These are phyloP conservation scores for Sebastes flavidus DNA, from an alignment of 2,797 vertebrate species.

Conservation along the genomic window DNA sequence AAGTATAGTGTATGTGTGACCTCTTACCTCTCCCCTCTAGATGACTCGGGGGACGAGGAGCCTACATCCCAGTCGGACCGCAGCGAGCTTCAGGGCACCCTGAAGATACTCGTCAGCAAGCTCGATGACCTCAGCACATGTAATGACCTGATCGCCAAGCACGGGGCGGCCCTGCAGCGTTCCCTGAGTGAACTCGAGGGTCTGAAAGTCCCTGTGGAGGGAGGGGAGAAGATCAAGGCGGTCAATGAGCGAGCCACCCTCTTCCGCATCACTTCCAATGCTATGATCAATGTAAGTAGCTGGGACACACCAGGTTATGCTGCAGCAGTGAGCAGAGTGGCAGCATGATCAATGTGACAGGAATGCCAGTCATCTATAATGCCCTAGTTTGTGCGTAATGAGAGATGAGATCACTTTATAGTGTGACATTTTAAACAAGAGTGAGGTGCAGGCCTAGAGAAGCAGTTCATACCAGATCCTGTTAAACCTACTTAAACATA, in stretches of 20 bases:
- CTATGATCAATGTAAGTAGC: conserved; percentile 98
- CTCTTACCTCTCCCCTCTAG: conserved; percentile 73
- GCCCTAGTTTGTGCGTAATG: conserved; percentile 21
- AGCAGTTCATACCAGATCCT: neutral
- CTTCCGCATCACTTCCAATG: conserved; percentile 99
- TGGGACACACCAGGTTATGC: neutral
- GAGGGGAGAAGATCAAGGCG: conserved; percentile 93
- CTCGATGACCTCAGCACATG: conserved; percentile 96
- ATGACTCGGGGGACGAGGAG: conserved; percentile 97
- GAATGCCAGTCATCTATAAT: conserved; percentile 23
- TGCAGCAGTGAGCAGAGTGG: neutral
- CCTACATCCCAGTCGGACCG: conserved; percentile 90
- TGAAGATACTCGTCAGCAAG: conserved; percentile 92
- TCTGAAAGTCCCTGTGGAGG: conserved; percentile 88
- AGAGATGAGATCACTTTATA: conserved; percentile 32
- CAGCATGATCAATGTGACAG: conserved; percentile 31
- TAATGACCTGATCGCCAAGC: conserved; percentile 96
- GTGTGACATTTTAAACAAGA: conserved; percentile 1
- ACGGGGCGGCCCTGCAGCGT: conserved; percentile 94
- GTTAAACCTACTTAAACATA: neutral
- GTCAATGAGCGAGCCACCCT: conserved; percentile 96
- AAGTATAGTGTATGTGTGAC: conserved; percentile 8
- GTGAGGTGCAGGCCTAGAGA: neutral
- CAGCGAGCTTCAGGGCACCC: conserved; percentile 90
- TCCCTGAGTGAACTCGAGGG: conserved; percentile 95